Evolutionary conservation across 2,888 invertebrate species (phyloP), one percentile per base, ranked within the genome.

Genomic region (Mamestra brassicae): DNA sequence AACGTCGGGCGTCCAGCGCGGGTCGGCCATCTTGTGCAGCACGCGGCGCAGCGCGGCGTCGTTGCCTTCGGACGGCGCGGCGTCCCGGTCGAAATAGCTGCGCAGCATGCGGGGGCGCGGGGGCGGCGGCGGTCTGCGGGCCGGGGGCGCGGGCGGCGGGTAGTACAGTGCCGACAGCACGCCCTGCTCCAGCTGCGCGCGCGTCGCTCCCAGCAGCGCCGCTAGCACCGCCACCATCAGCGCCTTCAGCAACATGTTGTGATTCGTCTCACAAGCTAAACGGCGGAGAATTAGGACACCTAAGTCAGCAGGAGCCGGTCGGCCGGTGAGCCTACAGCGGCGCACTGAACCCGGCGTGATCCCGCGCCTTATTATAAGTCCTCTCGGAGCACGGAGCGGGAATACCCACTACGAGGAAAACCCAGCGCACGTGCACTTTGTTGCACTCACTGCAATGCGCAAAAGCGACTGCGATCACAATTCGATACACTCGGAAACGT

Each of bases 1-100:
- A 36, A 90, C 86, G 2, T 84, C 81, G 6, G 89, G 90, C 17
- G 78, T 75, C 90, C 91, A 90, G 68, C 47, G 42, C 0, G 88
- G 87, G 67, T 86, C 81, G 13, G 52, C 36, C 85, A 89, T 84
- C 36, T 57, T 61, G 4, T 54, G 36, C 8, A 76, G 72, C 10
- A 86, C 74, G 4, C 84, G 80, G 6, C 66, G 58, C 13, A 88
- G 15, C 10, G 68, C 64, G 13, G 78, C 87, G 71, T 86, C 69
- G 77, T 89, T 89, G 7, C 85, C 81, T 45, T 83, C 84, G 0
- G 7, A n/a, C 8, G 17, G 36, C 42, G 73, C 81, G 13, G 71
- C 68, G 36, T 84, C 82, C 0, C 85, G 79, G 62, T 85, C 75
- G 83, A 88, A 88, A 62, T 73, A 79, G 62, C 88, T 89, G n/a